phyloP scores from a whole-genome alignment of 2,888 invertebrate species.

The Dryocosmus kuriphilus region DNA sequence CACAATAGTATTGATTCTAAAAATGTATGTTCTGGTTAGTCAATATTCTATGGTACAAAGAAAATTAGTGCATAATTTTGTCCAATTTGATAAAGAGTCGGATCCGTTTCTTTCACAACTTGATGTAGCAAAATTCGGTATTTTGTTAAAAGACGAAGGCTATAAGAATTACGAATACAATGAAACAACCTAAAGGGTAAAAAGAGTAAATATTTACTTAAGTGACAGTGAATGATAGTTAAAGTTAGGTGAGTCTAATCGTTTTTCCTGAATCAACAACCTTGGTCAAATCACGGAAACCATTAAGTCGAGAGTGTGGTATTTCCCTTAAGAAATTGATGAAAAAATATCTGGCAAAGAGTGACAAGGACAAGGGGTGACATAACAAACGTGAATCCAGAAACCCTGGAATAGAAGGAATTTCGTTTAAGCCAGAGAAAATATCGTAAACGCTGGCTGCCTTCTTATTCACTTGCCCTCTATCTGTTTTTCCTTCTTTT shows the following conservation, averaged over 20 bases:
- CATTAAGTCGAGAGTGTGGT: not conserved
- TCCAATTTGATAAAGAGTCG: too few relatives aligned
- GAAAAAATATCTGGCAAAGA: not conserved
- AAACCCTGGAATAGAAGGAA: not conserved
- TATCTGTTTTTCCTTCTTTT: not conserved
- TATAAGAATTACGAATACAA: not conserved
- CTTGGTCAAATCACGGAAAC: not conserved
- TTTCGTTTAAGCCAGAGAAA: conserved; percentile 1
- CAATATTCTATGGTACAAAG: too few relatives aligned
- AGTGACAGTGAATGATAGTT: not conserved
- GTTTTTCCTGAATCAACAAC: not conserved
- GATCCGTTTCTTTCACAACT: not conserved
- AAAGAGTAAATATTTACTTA: not conserved
- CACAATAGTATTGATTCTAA: too few relatives aligned
- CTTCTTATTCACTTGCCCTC: conserved; percentile 6
- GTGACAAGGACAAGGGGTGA: not conserved
- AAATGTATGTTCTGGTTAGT: not conserved
- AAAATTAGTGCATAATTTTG: too few relatives aligned
- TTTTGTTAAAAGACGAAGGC: not conserved
- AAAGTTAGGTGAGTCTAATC: not conserved
- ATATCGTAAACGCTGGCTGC: conserved; percentile 20
- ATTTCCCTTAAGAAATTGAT: not conserved
- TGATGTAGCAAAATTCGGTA: not conserved
- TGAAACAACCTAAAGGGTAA: not conserved
- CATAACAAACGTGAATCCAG: not conserved